phyloP scores from a whole-genome alignment of 2,113 vertebrate genomes.

The Thermophis baileyi region DNA sequence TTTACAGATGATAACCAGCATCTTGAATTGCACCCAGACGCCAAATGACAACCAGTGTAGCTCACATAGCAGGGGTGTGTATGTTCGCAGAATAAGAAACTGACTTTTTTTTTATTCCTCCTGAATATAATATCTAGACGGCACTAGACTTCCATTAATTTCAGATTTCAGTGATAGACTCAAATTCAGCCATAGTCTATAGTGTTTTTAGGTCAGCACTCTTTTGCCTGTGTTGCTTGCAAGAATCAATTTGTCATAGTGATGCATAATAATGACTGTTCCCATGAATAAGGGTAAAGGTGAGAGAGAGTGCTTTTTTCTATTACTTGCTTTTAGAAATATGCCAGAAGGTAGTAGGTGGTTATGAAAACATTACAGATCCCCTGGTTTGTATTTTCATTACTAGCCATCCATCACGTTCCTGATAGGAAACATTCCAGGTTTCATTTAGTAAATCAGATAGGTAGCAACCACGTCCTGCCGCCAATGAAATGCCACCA shows the following conservation, averaged over 20 bases:
- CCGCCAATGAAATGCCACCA: not conserved
- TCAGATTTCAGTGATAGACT: not conserved
- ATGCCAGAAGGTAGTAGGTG: not conserved
- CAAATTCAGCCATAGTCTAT: not conserved
- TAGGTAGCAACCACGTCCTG: slow-evolving; percentile 21
- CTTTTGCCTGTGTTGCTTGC: not conserved
- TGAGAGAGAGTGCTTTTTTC: not conserved
- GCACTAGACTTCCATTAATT: not conserved
- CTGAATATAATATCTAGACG: not conserved
- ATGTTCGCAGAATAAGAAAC: not conserved
- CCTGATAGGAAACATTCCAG: slow-evolving; percentile 17
- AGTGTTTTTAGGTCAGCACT: not conserved
- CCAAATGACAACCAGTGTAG: not conserved
- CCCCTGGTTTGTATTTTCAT: slow-evolving; percentile 2
- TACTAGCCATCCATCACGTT: not conserved
- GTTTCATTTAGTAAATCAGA: slow-evolving; percentile 18
- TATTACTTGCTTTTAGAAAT: slow-evolving; percentile 21
- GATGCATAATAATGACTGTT: slow-evolving; percentile 7
- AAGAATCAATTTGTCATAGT: slow-evolving; percentile 19
- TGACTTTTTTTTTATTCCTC: not conserved
- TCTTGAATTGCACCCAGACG: not conserved
- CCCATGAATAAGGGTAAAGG: slow-evolving; percentile 5
- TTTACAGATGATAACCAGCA: not conserved
- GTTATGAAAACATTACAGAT: not conserved
- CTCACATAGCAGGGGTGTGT: not conserved